Conservation (phyloP, 2,888 invertebrate species). For the Orthosia gracilis region DNA sequence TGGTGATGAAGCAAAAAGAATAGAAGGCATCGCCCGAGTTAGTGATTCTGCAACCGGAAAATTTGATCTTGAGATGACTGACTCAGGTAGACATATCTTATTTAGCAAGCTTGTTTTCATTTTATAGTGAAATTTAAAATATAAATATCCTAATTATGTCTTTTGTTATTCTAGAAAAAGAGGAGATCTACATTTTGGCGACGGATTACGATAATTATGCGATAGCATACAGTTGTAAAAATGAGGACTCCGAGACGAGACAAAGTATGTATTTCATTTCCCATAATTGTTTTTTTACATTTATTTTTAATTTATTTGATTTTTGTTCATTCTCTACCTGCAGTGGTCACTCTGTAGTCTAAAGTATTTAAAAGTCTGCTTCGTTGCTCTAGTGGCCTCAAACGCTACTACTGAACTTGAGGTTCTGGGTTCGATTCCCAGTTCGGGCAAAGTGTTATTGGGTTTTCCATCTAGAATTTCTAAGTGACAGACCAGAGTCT, state of each 20-base stretch:
- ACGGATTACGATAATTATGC: constrained; percentile 93
- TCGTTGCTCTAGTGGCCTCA: too few species aligned
- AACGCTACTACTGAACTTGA: too few species aligned
- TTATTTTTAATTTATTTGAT: neutral
- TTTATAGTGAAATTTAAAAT: too few species aligned
- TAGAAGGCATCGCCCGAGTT: constrained; percentile 78
- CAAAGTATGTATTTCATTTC: constrained; percentile 19
- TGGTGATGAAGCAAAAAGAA: constrained; percentile 73
- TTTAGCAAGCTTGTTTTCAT: neutral
- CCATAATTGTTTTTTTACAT: neutral
- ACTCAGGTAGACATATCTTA: constrained; percentile 68
- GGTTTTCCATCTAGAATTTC: too few species aligned
- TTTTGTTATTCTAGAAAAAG: constrained; percentile 18
- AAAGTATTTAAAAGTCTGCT: too few species aligned
- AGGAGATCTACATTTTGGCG: constrained; percentile 89
- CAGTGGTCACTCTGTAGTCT: too few species aligned
- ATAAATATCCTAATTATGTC: neutral
- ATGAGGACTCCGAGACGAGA: constrained; percentile 58
- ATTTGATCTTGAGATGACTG: constrained; percentile 75
- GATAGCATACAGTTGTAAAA: constrained; percentile 92
- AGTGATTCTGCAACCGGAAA: constrained; percentile 73
- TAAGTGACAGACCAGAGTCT: too few species aligned
- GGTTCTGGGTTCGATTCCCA: too few species aligned
- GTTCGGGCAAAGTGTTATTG: too few species aligned
- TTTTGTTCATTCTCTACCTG: too few species aligned